Percentiles rank a stretch among this genome's conserved stretches.
Conservation (phyloP, 1,140 invertebrate species). For the Agrilus planipennis region DNA sequence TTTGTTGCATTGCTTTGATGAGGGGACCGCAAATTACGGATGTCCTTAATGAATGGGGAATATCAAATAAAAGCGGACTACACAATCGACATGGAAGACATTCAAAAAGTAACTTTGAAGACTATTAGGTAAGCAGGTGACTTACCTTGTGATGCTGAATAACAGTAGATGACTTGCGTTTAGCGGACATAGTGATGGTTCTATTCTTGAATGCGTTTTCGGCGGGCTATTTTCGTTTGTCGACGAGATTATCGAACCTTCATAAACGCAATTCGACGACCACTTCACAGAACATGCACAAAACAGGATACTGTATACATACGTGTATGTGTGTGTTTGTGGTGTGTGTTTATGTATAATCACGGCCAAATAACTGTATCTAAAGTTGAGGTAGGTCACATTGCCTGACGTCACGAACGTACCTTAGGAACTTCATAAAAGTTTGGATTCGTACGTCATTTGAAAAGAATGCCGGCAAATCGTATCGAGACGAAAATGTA, state of each 20-base stretch:
- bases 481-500: too few relatives aligned
- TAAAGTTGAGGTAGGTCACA: constrained; percentile 29
- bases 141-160: constrained; percentile 49
- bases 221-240: constrained; percentile 6
- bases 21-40: too few relatives aligned
- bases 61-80: too few relatives aligned
- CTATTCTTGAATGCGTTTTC: too few relatives aligned
- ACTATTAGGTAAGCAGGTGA: too few relatives aligned
- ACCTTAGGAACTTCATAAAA: constrained; percentile 10
- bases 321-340: constrained; percentile 1
- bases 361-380: constrained; percentile 30
- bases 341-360: constrained; percentile 4
- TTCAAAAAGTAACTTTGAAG: too few relatives aligned
- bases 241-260: not conserved
- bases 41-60: too few relatives aligned
- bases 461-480: too few relatives aligned
- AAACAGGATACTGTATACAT: not conserved
- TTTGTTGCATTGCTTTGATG: too few relatives aligned
- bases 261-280: not conserved
- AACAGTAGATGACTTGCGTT: constrained; percentile 46
- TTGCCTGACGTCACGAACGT: constrained; percentile 18
- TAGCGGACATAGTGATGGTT: constrained; percentile 38
- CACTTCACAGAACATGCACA: not conserved
- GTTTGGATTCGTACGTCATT: too few relatives aligned
- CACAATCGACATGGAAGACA: too few relatives aligned